A percentile compares a stretch with the other conserved stretches of the same genome.
These are phyloP conservation scores for Cottoperca gobio DNA, from an alignment of 2,797 vertebrate species.

Conservation along the genomic window DNA sequence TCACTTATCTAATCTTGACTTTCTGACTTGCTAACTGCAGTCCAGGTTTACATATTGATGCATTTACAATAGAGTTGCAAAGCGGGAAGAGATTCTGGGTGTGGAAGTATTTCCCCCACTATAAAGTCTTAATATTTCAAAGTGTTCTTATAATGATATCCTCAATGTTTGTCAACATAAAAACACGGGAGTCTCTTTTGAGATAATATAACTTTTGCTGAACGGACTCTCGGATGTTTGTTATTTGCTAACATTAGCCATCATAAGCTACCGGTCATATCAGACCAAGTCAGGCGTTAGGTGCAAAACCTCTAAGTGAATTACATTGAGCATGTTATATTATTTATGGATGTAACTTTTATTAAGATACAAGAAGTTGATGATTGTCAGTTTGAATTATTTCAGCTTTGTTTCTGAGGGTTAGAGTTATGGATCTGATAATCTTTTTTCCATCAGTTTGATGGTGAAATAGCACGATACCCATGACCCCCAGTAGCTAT, in stretches of 20 bases:
- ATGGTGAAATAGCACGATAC: neutral
- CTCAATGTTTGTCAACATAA: neutral
- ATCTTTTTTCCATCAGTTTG: neutral
- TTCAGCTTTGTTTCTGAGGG: neutral
- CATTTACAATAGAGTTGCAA: slow-evolving; percentile 49
- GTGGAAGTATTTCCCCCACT: neutral
- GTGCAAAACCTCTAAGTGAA: neutral
- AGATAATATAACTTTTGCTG: neutral
- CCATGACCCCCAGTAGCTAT: neutral
- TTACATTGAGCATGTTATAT: neutral
- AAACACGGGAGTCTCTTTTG: neutral
- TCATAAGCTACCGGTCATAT: neutral
- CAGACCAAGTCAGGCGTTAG: neutral
- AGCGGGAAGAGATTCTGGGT: slow-evolving; percentile 36
- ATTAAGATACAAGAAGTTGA: neutral
- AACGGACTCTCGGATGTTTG: neutral
- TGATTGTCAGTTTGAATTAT: neutral
- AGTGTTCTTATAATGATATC: neutral
- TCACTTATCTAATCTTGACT: slow-evolving; percentile 37
- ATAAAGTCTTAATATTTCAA: neutral
- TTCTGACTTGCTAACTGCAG: slow-evolving; percentile 42
- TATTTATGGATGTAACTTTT: neutral
- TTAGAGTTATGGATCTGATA: too few species aligned
- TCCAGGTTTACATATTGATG: slow-evolving; percentile 29
- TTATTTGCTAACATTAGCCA: neutral